These are phyloP conservation scores for Cottoperca gobio DNA, from an alignment of 2,797 vertebrate species.

Conservation along the genomic window DNA sequence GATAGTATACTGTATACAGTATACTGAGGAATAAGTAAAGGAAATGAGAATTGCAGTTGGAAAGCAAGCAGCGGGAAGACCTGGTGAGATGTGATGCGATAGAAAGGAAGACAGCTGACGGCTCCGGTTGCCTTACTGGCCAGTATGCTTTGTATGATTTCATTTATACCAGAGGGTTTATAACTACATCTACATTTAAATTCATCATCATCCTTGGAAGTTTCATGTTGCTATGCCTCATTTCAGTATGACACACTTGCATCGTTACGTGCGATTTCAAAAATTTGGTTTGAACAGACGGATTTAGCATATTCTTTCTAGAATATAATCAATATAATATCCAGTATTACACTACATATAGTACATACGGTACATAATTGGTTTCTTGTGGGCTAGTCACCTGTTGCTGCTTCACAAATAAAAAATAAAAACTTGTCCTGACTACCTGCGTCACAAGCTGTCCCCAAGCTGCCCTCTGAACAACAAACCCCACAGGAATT, in stretches of 20 bases:
- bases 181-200: neutral
- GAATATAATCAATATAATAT: neutral
- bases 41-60: slow-evolving; percentile 22
- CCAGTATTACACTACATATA: neutral
- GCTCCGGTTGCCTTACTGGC: neutral
- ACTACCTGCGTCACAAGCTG: slow-evolving; percentile 58
- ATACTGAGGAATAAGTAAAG: slow-evolving; percentile 50
- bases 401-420: slow-evolving; percentile 57
- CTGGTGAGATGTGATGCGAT: neutral
- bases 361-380: slow-evolving; percentile 9
- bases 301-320: neutral
- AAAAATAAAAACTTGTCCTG: slow-evolving; percentile 18
- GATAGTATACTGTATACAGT: slow-evolving; percentile 32
- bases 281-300: neutral
- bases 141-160: neutral
- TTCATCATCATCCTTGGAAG: neutral
- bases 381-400: slow-evolving; percentile 32
- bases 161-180: neutral
- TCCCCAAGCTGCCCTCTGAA: slow-evolving; percentile 56
- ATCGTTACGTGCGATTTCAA: neutral
- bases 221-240: neutral
- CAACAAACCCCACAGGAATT: slow-evolving; percentile 67
- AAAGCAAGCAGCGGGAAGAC: slow-evolving; percentile 20
- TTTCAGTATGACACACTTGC: neutral
- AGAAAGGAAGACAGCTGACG: slow-evolving; percentile 1